These are phyloP conservation scores for Gorsachius goisagi DNA, from an alignment of 2,113 vertebrate genomes.

Conservation along the genomic window DNA sequence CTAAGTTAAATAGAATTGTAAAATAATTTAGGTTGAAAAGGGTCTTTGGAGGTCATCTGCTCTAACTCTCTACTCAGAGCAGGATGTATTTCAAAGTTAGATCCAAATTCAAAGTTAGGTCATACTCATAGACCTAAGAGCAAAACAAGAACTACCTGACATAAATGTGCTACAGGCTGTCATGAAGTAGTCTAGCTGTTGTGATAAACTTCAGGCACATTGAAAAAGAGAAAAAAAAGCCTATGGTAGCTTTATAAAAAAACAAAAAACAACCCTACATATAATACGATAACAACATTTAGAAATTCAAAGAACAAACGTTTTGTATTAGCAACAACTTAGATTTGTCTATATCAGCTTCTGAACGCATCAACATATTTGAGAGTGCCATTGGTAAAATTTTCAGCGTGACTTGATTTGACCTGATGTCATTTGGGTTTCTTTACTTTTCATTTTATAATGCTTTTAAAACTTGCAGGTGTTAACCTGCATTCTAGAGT, in stretches of 20 bases:
- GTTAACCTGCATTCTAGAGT: not conserved
- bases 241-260: not conserved
- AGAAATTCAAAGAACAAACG: not conserved
- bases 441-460: not conserved
- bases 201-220: not conserved
- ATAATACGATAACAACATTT: not conserved
- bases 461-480: not conserved
- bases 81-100: not conserved
- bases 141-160: not conserved
- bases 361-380: not conserved
- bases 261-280: not conserved
- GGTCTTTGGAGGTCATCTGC: not conserved
- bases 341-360: not conserved
- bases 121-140: not conserved
- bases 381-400: not conserved
- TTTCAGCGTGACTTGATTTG: not conserved
- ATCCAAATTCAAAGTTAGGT: not conserved
- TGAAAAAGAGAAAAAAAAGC: not conserved
- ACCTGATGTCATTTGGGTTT: rapidly evolving
- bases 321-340: not conserved
- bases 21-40: not conserved
- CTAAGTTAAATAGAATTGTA: not conserved
- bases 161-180: not conserved
- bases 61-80: not conserved
- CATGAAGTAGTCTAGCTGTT: not conserved